Evolutionary conservation across 2,888 invertebrate species (phyloP), one percentile per base, ranked within the genome.

Genomic region (Eristalis intricaria): DNA sequence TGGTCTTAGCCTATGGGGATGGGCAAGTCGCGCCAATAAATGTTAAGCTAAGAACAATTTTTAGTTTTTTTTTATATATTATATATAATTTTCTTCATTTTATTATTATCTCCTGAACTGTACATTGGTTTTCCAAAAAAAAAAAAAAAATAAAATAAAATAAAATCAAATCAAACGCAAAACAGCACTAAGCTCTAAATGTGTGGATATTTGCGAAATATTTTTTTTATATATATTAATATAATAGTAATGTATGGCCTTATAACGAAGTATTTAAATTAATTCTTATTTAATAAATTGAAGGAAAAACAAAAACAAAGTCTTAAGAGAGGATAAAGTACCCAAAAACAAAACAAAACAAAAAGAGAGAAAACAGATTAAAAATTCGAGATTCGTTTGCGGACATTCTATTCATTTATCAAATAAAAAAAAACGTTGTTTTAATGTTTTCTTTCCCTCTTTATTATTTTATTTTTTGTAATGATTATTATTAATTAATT

Each of bases 221-320:
- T 66, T 60, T 69, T 77, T 61, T 64, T 64, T 64, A 35, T 64
- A 61, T 77, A 64, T 73, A 82, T 83, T 71, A 83, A 70, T 78
- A 78, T 83, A 83, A 73, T 74, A 84, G 86, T 84, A 88, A 88
- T 84, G 80, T 88, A 88, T 88, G 87, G 87, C 87, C 87, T 88
- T 88, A 88, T 87, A 87, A 88, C 71, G 80, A 88, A 88, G 87
- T 88, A 88, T 88, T 88, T 88, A 80, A 88, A 88, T 88, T 84
- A 88, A 84, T 76, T 84, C 75, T 84, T 88, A 78, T 79, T 84
- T 88, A 76, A 82, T 60, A 66, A 83, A 76, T 64, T 65, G 26
- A 70, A 61, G 26, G 15, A 40, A 65, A 65, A 32, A 63, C 19
- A 23, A 63, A 73, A 73, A 35, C 15, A 22, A 76, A 58, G 61